phyloP scores from a whole-genome alignment of 2,888 invertebrate species.

The Lepas anatifera region DNA sequence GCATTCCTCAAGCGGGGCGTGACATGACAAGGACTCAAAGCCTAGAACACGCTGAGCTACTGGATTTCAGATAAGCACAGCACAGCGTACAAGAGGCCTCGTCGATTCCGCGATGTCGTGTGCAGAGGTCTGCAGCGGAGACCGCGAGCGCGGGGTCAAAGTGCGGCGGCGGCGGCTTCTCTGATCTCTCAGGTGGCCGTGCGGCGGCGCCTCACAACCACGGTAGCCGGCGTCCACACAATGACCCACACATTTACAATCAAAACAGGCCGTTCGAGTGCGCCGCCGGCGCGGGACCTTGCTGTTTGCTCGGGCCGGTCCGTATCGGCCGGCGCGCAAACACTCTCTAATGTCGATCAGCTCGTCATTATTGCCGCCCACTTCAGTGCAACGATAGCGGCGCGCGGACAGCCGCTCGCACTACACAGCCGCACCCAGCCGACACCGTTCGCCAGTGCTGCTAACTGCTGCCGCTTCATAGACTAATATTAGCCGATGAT shows the following conservation, averaged over 20 bases:
- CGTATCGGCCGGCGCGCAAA: neutral
- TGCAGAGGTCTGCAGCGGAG: neutral
- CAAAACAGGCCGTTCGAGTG: conserved; percentile 6
- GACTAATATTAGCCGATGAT: conserved; percentile 4
- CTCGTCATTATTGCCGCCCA: neutral
- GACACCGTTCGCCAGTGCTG: no score
- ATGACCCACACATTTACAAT: neutral
- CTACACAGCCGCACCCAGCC: neutral
- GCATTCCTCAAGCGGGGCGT: no score
- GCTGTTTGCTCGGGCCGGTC: neutral
- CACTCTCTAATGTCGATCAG: neutral
- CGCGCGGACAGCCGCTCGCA: neutral
- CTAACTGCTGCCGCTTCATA: conserved; percentile 7
- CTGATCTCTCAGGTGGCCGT: conserved; percentile 13
- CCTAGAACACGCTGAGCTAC: no score
- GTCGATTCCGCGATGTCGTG: no score
- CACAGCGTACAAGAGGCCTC: no score
- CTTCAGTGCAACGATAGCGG: neutral
- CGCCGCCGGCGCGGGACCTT: neutral
- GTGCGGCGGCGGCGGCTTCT: neutral
- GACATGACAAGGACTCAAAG: no score
- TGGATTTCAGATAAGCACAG: no score
- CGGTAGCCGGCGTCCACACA: neutral
- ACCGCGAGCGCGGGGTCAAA: neutral
- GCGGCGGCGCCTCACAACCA: neutral